Conservation (phyloP, 2,797 vertebrate genomes). For the Onychomys arenicola region DNA sequence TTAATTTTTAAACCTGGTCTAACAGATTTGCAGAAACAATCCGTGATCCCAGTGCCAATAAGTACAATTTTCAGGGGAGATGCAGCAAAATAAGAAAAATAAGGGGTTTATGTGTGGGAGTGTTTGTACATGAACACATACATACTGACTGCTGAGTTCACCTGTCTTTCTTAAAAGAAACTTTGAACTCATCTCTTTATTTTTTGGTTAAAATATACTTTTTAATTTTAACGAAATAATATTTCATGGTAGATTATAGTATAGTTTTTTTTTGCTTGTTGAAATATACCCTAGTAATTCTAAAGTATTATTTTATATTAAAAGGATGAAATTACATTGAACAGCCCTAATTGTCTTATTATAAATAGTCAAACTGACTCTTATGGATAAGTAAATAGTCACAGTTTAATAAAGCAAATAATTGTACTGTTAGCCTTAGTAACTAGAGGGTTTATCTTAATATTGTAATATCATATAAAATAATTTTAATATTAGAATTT, state of each 20-base stretch:
- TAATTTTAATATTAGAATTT: slow-evolving; percentile 1
- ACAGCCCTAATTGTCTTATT: neutral
- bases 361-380: neutral
- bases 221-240: neutral
- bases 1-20: neutral
- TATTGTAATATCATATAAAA: neutral
- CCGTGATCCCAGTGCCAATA: neutral
- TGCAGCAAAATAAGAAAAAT: slow-evolving; percentile 18
- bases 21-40: slow-evolving; percentile 6
- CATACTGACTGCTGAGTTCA: neutral
- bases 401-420: neutral
- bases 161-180: slow-evolving; percentile 20
- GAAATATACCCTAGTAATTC: neutral
- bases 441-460: slow-evolving; percentile 21
- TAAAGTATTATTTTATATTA: neutral
- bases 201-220: neutral
- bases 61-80: slow-evolving; percentile 16
- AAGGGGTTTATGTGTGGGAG: neutral
- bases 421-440: neutral
- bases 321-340: neutral
- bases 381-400: neutral
- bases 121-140: neutral
- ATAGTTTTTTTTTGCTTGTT: slow-evolving; percentile 16
- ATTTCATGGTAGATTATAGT: slow-evolving; percentile 25
- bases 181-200: neutral